phyloP scores from a whole-genome alignment of 2,888 invertebrate species.

The Tetrapedia diversipes region DNA sequence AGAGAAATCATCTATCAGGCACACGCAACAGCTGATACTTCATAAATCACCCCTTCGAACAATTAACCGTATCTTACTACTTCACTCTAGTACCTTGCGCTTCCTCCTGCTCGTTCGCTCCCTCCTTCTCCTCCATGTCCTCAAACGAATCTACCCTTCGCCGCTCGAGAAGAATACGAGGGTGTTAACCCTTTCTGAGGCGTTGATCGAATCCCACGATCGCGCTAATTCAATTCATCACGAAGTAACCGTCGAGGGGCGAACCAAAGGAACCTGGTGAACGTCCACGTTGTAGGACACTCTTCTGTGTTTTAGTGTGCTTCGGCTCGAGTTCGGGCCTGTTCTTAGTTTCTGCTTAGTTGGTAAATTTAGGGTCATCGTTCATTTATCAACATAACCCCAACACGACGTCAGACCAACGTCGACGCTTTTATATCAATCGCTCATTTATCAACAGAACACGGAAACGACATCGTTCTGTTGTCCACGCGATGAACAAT shows the following conservation, averaged over 20 bases:
- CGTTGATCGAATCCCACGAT: constrained; percentile 10
- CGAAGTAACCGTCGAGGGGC: background rate
- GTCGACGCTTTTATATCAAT: too few relatives aligned
- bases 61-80: background rate
- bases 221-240: constrained; percentile 17
- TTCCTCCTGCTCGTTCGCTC: background rate
- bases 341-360: too few relatives aligned
- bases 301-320: too few relatives aligned
- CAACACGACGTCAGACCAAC: too few relatives aligned
- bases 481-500: too few relatives aligned
- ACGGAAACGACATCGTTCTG: too few relatives aligned
- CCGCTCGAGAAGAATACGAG: background rate
- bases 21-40: too few relatives aligned
- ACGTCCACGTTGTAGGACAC: background rate
- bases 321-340: too few relatives aligned
- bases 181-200: background rate
- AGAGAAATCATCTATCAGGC: too few relatives aligned
- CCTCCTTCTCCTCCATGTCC: constrained; percentile 24
- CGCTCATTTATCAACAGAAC: too few relatives aligned
- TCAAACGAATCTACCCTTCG: background rate
- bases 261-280: background rate
- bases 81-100: background rate
- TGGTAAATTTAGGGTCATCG: too few relatives aligned
- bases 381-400: too few relatives aligned
- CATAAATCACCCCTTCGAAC: background rate